These are phyloP conservation scores for Liasis olivaceus DNA, from an alignment of 2,797 vertebrate genomes.

Conservation along the genomic window DNA sequence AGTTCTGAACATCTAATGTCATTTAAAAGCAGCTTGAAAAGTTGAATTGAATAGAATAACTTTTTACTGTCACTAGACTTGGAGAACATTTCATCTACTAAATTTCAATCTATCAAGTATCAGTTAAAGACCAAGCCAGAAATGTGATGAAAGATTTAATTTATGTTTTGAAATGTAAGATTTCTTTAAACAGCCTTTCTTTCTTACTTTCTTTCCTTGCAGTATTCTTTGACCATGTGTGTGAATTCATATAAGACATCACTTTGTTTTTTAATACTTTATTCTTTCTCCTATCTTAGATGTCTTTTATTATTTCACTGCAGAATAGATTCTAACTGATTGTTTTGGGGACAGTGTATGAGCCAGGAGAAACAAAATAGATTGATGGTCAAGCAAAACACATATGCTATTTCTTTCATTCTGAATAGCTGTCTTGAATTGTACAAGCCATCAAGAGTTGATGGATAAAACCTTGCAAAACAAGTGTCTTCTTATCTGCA, in stretches of 20 bases:
- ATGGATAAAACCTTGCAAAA: background rate
- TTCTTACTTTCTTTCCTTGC: background rate
- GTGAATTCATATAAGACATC: constrained; percentile 16
- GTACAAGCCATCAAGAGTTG: background rate
- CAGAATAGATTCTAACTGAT: background rate
- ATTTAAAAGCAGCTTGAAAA: background rate
- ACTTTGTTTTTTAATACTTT: background rate
- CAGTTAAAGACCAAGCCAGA: background rate
- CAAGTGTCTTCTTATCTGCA: background rate
- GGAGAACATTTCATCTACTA: background rate
- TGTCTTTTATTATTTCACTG: background rate
- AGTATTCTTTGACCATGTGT: background rate
- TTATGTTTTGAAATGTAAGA: background rate
- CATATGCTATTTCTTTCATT: background rate
- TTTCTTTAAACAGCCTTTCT: background rate
- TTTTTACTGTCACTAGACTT: background rate
- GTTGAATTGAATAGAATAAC: background rate
- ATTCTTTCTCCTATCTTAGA: background rate
- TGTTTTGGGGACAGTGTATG: background rate
- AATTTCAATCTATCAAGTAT: background rate
- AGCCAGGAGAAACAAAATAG: background rate
- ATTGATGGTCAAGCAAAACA: background rate
- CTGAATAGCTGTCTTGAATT: background rate
- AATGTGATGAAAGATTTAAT: background rate
- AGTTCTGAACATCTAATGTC: background rate